Evolutionary conservation across 2,797 vertebrate genomes (phyloP).

Genomic region (Trachops cirrhosus): DNA sequence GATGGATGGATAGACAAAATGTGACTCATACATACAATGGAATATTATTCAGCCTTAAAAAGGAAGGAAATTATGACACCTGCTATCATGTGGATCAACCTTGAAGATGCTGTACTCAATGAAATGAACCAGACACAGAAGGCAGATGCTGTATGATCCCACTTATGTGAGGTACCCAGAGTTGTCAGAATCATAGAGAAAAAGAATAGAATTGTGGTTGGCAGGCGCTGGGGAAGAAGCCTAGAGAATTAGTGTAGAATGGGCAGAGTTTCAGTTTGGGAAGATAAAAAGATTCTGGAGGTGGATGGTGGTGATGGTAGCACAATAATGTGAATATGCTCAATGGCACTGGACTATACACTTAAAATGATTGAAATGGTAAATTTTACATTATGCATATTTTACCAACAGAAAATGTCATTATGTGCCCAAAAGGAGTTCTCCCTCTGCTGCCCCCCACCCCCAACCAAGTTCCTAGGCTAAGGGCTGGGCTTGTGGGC

Average conservation of each 20-base stretch:
- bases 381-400: background rate
- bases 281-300: background rate
- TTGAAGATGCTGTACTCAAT: background rate
- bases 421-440: too few relatives aligned
- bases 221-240: too few relatives aligned
- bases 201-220: background rate
- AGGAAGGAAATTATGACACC: background rate
- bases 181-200: background rate
- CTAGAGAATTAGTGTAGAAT: background rate
- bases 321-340: background rate
- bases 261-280: background rate
- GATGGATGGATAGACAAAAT: rapidly evolving
- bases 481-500: background rate
- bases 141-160: background rate
- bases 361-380: background rate
- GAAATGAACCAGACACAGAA: background rate
- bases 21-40: rapidly evolving
- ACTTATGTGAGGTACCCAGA: background rate
- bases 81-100: background rate
- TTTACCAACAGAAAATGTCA: background rate
- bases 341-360: background rate
- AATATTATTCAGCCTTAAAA: background rate
- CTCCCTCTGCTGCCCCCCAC: too few relatives aligned
- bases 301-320: background rate
- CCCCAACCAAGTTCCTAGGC: background rate